Evolutionary conservation across 1,140 invertebrate species (phyloP), one percentile per base, ranked within the genome.

Genomic region (Saccostrea cuccullata): DNA sequence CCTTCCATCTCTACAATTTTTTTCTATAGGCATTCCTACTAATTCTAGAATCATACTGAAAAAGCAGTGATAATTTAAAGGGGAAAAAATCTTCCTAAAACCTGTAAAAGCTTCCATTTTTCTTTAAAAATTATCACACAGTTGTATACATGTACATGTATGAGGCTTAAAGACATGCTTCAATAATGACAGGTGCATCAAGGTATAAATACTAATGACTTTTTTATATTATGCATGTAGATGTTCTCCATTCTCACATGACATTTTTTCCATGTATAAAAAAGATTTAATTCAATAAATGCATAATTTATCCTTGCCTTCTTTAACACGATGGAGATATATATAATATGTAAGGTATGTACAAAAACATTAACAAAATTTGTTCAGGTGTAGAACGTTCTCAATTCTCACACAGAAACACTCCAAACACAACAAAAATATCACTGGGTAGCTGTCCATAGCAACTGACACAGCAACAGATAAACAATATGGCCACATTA

Each of bases 361-460:
- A 64, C 58, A 77, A 36, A 77, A 26, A 30, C 70, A 30, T 77
- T 12, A 77, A 77, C 30, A 77, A 77, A 36, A 77, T 77, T 77
- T 77, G 70, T 77, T 77, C 70, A 30, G 30, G 70, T 77, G 70
- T 77, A 77, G 70, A 77, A 77, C 26, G 13, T 77, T 77, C 70
- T 77, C 70, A 77, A 36, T 77, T 77, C 70, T 77, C 70, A 77
- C 70, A 77, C 70, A 36, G 70, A 30, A 77, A 77, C 13, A 77
- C 30, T 30, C 3, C 23, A 77, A 77, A 30, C 23, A 77, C 70
- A 77, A 77, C 70, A 36, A 77, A 36, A 17, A 30, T 36, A 26
- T 17, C 11, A 77, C 70, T 17, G 26, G 13, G 70, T 77, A 77
- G 70, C 12, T 15, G 70, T 77, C 70, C 70, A 77, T 30, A 77